A percentile compares a stretch with the other conserved stretches of the same genome.
These are phyloP conservation scores for Sphaerophoria rueppellii DNA, from an alignment of 2,888 invertebrate species.

Conservation along the genomic window DNA sequence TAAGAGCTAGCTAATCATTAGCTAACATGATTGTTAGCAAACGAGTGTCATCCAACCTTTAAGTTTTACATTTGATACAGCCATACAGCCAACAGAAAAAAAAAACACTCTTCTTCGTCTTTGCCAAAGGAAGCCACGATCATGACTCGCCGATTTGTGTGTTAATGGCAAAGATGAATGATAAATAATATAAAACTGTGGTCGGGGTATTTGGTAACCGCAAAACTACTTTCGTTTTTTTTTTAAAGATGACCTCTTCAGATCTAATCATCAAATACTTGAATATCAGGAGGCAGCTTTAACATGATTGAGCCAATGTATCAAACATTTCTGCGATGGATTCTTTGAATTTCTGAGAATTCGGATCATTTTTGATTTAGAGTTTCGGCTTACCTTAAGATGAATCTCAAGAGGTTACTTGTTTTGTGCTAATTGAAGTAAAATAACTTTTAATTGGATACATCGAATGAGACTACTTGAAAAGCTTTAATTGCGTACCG, in stretches of 20 bases:
- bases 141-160: too few relatives aligned
- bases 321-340: too few relatives aligned
- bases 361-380: too few relatives aligned
- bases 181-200: conserved; percentile 29
- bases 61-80: background rate
- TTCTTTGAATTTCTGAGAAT: too few relatives aligned
- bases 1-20: conserved; percentile 48
- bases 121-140: too few relatives aligned
- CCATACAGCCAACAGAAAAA: too few relatives aligned
- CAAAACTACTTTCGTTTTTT: conserved; percentile 43
- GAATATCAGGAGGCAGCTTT: too few relatives aligned
- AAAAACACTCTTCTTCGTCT: too few relatives aligned
- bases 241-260: conserved; percentile 4
- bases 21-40: conserved; percentile 3
- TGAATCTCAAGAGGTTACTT: background rate
- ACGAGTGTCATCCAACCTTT: background rate
- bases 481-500: conserved; percentile 15
- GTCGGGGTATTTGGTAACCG: conserved; percentile 48
- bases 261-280: background rate
- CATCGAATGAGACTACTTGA: conserved; percentile 2
- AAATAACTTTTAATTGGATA: conserved; percentile 24
- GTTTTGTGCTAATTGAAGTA: conserved; percentile 26
- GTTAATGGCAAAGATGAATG: conserved; percentile 38
- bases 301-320: too few relatives aligned
- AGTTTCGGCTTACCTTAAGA: too few relatives aligned